phyloP scores from a whole-genome alignment of 2,113 vertebrate species.

The Hyperoodon ampullatus region DNA sequence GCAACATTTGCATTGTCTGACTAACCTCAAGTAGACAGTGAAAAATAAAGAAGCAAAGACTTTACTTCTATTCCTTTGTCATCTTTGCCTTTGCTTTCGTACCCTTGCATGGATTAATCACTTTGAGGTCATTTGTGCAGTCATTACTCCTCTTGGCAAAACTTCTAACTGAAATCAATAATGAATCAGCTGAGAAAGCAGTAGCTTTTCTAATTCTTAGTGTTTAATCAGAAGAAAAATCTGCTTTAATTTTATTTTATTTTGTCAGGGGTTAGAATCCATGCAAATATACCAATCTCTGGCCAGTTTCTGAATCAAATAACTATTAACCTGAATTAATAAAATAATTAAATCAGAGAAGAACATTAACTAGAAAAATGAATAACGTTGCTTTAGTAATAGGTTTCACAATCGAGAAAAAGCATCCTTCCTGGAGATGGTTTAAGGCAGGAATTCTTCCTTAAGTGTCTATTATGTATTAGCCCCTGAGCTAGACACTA shows the following conservation, averaged over 20 bases:
- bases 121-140: slow-evolving; percentile 6
- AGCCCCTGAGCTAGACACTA: not conserved
- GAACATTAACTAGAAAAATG: not conserved
- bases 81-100: not conserved
- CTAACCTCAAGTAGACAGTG: not conserved
- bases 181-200: slow-evolving; percentile 50
- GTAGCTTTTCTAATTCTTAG: not conserved
- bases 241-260: slow-evolving; percentile 32
- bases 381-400: not conserved
- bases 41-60: not conserved
- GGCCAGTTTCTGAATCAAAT: not conserved
- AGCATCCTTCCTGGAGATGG: not conserved
- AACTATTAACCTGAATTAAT: not conserved
- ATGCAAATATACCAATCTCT: not conserved
- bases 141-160: slow-evolving; percentile 34
- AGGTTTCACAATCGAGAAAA: not conserved
- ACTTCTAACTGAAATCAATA: slow-evolving; percentile 52
- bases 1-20: not conserved
- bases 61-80: not conserved
- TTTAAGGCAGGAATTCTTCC: not conserved
- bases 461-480: not conserved
- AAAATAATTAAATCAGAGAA: slow-evolving; percentile 35
- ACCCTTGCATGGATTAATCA: slow-evolving; percentile 24
- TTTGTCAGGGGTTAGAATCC: not conserved
- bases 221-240: slow-evolving; percentile 52